Percentiles rank a stretch among this genome's conserved stretches.
Conservation (phyloP, 2,888 invertebrate genomes). For the Andrena dorsata region DNA sequence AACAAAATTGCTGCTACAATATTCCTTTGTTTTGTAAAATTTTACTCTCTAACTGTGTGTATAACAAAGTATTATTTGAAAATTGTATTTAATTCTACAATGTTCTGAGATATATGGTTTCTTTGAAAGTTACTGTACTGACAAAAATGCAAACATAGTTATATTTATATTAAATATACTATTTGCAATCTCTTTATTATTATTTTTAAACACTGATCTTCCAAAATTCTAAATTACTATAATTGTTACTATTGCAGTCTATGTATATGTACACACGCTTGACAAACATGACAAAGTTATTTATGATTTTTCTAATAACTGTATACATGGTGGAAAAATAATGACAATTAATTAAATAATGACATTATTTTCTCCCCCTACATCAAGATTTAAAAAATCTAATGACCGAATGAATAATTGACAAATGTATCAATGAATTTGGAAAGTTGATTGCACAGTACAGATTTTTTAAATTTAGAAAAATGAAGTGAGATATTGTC, state of each 20-base stretch:
- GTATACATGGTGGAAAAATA: background rate
- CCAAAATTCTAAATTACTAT: slow-evolving; percentile 14
- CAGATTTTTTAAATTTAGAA: slow-evolving; percentile 3
- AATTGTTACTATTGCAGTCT: slow-evolving; percentile 1
- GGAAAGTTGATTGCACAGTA: slow-evolving; percentile 3
- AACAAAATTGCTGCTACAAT: slow-evolving; percentile 18
- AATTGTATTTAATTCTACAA: slow-evolving; percentile 14
- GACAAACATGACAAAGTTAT: slow-evolving; percentile 33
- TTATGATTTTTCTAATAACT: slow-evolving; percentile 3
- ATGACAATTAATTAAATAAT: background rate
- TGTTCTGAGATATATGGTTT: background rate
- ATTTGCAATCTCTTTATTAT: slow-evolving; percentile 20
- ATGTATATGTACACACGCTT: slow-evolving; percentile 26
- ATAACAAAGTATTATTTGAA: slow-evolving; percentile 15
- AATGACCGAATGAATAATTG: slow-evolving; percentile 11
- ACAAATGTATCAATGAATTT: slow-evolving; percentile 8
- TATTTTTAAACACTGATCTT: slow-evolving; percentile 2
- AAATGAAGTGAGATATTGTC: slow-evolving; percentile 15
- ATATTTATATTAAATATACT: slow-evolving; percentile 38
- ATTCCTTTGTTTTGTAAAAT: slow-evolving; percentile 5
- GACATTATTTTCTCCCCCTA: background rate
- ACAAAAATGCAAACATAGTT: slow-evolving; percentile 13
- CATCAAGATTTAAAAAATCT: slow-evolving; percentile 21
- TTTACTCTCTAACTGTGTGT: slow-evolving; percentile 10
- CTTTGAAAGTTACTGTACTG: slow-evolving; percentile 9